Evolutionary conservation across 2,797 vertebrate species (phyloP), one percentile per base, ranked within the genome.

Genomic region (Xenops minutus): DNA sequence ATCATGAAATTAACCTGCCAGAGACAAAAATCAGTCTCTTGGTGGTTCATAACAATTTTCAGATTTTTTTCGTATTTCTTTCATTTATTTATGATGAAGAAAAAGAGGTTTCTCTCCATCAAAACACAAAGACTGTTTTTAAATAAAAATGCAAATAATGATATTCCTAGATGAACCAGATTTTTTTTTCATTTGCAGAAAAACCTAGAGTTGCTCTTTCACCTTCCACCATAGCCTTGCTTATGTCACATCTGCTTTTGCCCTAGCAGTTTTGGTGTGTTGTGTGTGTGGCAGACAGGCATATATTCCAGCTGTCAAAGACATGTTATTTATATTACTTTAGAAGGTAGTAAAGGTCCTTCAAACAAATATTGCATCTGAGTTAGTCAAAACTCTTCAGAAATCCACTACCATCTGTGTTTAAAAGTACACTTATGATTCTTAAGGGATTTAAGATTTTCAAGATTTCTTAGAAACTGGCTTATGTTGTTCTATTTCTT

Each of bases 221-320:
- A 46, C 7, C 23, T 93, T 86, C 26, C 7, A 6, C 48, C 55
- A 73, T 7, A 73, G 22, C 14, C 14, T 67, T 75, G 12, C 30
- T 93, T 82, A 77, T 29, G 23, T 55, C 55, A 69, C 23, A 83
- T 71, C 52, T 87, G 51, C 72, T 46, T 75, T 82, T 71, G 79
- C 59, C 48, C 71, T 87, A 55, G 63, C 46, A 96, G 83, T 59
- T 96, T 85, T 93, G 61, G 51, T 73, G 26, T 61, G 73, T 58
- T 90, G 69, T 86, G 93, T 96, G 34, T 87, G 37, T 95, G 90
- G 90, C 85, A 95, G 78, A 67, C 19, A 92, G 58, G 32, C 52
- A 94, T n/a, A 73, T 75, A 72, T 17, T 8, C 44, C 36, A 87
- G 49, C 56, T 94, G 82, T 95, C 91, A 97, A 81, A 88, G 39